A percentile compares a stretch with the other conserved stretches of the same genome.
Conservation (phyloP, 2,113 vertebrate genomes). For the Ibidorhyncha struthersii region DNA sequence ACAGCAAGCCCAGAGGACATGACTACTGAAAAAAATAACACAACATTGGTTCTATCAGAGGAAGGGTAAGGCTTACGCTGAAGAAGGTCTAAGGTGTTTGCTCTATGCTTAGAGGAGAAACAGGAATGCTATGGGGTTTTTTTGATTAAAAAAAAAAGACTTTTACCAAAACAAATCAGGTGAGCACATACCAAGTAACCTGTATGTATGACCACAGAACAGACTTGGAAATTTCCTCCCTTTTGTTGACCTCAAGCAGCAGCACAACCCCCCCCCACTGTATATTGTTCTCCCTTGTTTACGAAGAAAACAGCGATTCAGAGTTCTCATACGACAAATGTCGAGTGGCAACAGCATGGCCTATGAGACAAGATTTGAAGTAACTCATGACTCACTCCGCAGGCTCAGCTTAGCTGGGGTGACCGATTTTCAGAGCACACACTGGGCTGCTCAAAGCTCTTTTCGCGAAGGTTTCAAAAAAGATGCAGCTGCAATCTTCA, state of each 20-base stretch:
- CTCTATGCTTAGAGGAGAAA: neutral
- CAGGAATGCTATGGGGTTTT: neutral
- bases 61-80: neutral
- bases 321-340: neutral
- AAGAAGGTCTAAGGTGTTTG: neutral
- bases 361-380: neutral
- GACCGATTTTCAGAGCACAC: neutral
- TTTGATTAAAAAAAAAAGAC: neutral
- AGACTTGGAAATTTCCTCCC: neutral
- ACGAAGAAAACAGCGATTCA: neutral
- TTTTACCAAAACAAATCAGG: neutral
- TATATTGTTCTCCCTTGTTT: neutral
- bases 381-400: neutral
- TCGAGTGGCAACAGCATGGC: neutral
- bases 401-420: neutral
- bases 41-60: neutral
- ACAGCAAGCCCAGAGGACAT: neutral
- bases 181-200: rapidly evolving
- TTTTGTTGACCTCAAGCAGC: neutral
- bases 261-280: rapidly evolving
- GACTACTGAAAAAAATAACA: neutral
- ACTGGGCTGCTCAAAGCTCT: neutral
- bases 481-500: neutral
- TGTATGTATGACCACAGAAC: neutral
- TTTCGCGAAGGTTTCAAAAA: neutral